Base-by-base conservation (phyloP, 2,888 invertebrate genomes). In the Caenorhabditis becei region DNA sequence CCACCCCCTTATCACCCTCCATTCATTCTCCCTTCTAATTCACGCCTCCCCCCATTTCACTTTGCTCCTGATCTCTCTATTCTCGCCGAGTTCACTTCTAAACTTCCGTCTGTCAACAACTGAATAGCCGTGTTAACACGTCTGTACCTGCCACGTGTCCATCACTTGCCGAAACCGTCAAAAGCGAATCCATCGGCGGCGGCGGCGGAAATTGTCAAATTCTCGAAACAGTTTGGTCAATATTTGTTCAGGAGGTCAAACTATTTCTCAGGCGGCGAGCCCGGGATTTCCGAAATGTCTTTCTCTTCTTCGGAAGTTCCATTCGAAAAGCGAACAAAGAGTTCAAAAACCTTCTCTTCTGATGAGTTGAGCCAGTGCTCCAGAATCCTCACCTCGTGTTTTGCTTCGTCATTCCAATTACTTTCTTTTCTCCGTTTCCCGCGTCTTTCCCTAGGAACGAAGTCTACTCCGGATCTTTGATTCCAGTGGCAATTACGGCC, bases 171-270 rank as follows among this genome's bases (percentile, higher is more conserved):
- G 16, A 41, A 41, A 5, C 16, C 41, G 41, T 11, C 41, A 10
- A 35, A 35, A 35, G 10, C 16, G 14, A 41, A 10, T 32, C 32
- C n/a, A n/a, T 32, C 32, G 32, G 32, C 32, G 32, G 32, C 32
- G 32, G 32, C 10, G 41, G 41, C 3, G 41, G 14, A 53, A 53
- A 53, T 23, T 18, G 53, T 53, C 53, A 20, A n/a, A 18, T 5
- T 4, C 53, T 53, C 53, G 53, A 58, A 66, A 66, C 65, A 37
- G 65, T 66, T 74, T 74, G 66, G 65, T 65, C 58, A 65, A 74
- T 65, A 65, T 74, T 66, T 66, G 59, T 66, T 47, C 65, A 74
- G 65, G 47, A 66, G 65, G 65, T 44, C 49, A 65, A 49, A 2
- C 47, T 35, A 10, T 49, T 71, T 44, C 41, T 66, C 47, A n/a